Base-by-base conservation (phyloP, 2,797 vertebrate species). In the Spinus olivaceus region DNA sequence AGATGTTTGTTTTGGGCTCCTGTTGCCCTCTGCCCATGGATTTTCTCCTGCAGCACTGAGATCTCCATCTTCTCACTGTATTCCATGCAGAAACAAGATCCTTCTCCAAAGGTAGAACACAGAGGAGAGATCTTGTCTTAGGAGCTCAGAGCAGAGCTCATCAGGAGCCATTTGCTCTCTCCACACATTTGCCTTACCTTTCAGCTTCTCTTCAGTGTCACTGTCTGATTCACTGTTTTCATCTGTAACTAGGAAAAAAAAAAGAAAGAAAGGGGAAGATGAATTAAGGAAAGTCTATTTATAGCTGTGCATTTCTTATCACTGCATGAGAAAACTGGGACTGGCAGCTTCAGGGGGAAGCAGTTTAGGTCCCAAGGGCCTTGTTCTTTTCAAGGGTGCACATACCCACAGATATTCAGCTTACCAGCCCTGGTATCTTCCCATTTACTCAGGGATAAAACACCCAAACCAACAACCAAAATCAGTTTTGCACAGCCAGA, bases 171-270 rank as follows among this genome's bases (percentile, higher is more conserved):
- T 78, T 81, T 81, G 37, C 14, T 85, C 53, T 66, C 61, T 56
- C 66, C 41, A 50, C 14, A 49, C 27, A 25, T 41, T 74, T 66
- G 42, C 51, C 97, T 98, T 92, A 99, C 99, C 99, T 99, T 98
- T 99, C 60, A 99, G 97, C 91, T 99, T 99, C 97, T 99, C 99
- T 94, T 99, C 99, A 0, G 98, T 99, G 98, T 99, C 99, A 49
- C 99, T 99, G 96, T 99, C 99, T 1, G 99, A 99, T 97, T 99
- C 99, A 35, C 99, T 99, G 97, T 99, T 99, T 93, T 99, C 99
- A 78, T 99, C 99, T 44, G 99, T 99, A 96, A 99, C 98, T 99
- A 79, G 47, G 37, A 28, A 73, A 56, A 56, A 81, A 87, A 72
- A 46, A 56, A 85, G 79, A 89, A 85, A 42, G 7, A 83, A 85